These are phyloP conservation scores for Drosophila dunni DNA, from an alignment of 1,140 invertebrate genomes.

Conservation along the genomic window DNA sequence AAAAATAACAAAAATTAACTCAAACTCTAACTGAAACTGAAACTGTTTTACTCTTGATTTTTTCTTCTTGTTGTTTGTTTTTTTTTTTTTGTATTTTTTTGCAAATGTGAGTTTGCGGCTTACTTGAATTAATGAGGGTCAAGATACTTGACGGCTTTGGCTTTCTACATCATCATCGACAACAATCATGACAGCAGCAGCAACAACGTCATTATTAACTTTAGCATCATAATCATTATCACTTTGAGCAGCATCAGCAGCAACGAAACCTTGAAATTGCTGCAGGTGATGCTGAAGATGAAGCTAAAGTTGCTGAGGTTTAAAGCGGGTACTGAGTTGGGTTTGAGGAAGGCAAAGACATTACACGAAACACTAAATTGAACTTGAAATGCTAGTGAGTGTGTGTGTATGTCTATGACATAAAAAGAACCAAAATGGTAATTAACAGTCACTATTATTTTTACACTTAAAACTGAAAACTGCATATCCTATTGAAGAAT, in stretches of 20 bases:
- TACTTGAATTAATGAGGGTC: constrained; percentile 80
- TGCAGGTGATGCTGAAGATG: constrained; percentile 33
- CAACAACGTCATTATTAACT: not conserved
- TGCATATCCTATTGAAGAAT: not conserved
- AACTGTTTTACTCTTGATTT: constrained; percentile 43
- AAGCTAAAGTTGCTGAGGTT: constrained; percentile 10
- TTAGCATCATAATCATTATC: constrained; percentile 1
- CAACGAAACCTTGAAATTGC: constrained; percentile 51
- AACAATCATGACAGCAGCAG: not conserved
- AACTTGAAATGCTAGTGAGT: constrained; percentile 34
- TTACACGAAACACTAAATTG: constrained; percentile 3
- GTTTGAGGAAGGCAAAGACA: constrained; percentile 23
- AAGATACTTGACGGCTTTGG: constrained; percentile 70
- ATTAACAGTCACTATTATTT: not conserved
- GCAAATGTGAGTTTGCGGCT: constrained; percentile 52
- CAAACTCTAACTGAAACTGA: constrained; percentile 48
- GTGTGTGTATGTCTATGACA: constrained; percentile 12
- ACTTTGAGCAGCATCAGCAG: constrained; percentile 16
- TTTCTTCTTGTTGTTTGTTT: constrained; percentile 24
- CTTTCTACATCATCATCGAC: constrained; percentile 51
- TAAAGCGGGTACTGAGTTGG: not conserved
- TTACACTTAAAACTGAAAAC: not conserved
- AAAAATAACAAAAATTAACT: constrained; percentile 6
- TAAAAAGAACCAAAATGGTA: constrained; percentile 9
- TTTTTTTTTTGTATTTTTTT: constrained; percentile 25